Evolutionary conservation across 1,140 invertebrate species (phyloP), one percentile per base, ranked within the genome.

Genomic region (Nasonia giraulti): DNA sequence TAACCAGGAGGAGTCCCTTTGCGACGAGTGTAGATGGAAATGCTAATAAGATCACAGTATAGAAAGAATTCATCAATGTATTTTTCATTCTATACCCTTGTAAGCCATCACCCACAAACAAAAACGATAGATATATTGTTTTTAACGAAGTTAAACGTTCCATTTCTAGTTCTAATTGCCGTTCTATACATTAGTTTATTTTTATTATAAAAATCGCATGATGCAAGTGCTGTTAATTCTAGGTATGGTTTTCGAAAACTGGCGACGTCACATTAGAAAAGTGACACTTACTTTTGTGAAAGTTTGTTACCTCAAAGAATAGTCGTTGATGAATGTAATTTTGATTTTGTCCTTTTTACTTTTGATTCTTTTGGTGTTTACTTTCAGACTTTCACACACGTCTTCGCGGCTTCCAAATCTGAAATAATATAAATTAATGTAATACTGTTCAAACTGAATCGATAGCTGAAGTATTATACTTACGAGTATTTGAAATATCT

Each of bases 371-470:
- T 66, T 66, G 20, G n/a, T 2, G 27, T 23, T 2, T 7, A 23
- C 66, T 27, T 69, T n/a, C 66, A 68, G 14, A 23, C 2, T 27
- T 27, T 23, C 3, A 10, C 14, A 27, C 8, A 31, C 12, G 10
- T 33, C 20, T 31, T 71, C 12, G 0, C 27, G 27, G 27, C 3
- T 33, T 71, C 27, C 68, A 31, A 68, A 91, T 88, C 91, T 91
- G 87, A 90, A 91, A 91, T 7, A 89, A 88, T 68, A 85, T 55
- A 88, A 69, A 69, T 10, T 77, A 11, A 89, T 91, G 86, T 88
- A 90, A 84, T 85, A 90, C 76, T 87, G 89, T 88, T 88, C 87
- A 85, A 69, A 27, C 31, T 40, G 17, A n/a, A 20, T 4, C n/a
- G 0, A 62, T 62, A 62, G 17, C 0, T 62, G 17, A n/a, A 7